Evolutionary conservation across 2,888 invertebrate genomes (phyloP), one percentile per base, ranked within the genome.

Genomic region (Branchellion lobata): DNA sequence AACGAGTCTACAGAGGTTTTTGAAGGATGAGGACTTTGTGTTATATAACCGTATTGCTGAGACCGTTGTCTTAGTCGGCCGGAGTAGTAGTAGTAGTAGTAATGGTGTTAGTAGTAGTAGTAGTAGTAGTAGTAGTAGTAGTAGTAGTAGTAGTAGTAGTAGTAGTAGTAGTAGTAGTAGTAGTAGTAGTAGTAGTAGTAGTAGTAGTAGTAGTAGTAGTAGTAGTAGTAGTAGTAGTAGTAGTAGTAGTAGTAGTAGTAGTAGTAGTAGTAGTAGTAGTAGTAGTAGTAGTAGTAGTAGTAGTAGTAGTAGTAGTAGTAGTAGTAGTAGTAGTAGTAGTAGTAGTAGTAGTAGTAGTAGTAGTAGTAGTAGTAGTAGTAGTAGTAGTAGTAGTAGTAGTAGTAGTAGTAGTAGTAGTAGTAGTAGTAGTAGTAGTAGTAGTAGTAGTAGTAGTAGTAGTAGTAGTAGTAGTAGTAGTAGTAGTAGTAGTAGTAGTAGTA

Each of bases 401-500:
- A 65, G 61, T 76, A 76, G 76, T 76, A 65, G 76, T 76, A 76
- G 76, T 76, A 2, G 76, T 76, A 69, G 76, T 76, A 65, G 76
- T 76, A 76, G 61, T 76, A 65, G 76, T 76, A 29, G 68, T 69
- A 65, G 61, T 76, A 76, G 76, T 76, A 65, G 76, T 76, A 76
- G 76, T 76, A 2, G 65, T 65, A 65, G 8, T 65, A 65, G 65
- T 65, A 65, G 65, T 57, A 40, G 36, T 1, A 51, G 76, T 57
- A 76, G 68, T 76, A 65, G 1, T 53, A 76, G 1, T 76, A 65
- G 61, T 76, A 76, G 61, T 76, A 65, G 61, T 76, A 69, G 76
- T 76, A 51, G 76, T 76, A 76, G 76, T 76, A 65, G 76, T 76
- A 76, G 76, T 76, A 65, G 76, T 76, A 69, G 76, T 76, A 65